Evolutionary conservation across 1,140 invertebrate species (phyloP).

Genomic region (Hydropsyche tenuis): DNA sequence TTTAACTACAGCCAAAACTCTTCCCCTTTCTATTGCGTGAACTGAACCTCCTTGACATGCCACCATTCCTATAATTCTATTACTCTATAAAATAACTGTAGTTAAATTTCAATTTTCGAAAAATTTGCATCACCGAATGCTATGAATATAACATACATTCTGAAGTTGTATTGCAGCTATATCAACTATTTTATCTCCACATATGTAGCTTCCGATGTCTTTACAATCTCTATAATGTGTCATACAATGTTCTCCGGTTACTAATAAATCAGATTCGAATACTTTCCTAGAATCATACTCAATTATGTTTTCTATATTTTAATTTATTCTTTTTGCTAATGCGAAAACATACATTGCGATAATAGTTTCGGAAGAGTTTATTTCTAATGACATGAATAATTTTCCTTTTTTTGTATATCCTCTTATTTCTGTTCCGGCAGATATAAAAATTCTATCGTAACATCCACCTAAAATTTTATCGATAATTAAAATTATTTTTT

Average conservation of each 20-base stretch:
- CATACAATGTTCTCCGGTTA: conserved; percentile 81
- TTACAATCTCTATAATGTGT: conserved; percentile 87
- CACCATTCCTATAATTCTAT: conserved; percentile 68
- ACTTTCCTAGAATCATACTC: conserved; percentile 68
- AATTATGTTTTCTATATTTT: neutral
- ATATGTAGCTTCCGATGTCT: conserved; percentile 79
- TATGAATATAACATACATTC: conserved; percentile 40
- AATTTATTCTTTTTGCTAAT: neutral
- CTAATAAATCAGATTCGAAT: conserved; percentile 78
- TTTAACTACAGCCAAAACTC: conserved; percentile 56
- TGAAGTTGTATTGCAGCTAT: conserved; percentile 64
- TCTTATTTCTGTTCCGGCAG: conserved; percentile 43
- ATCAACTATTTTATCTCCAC: conserved; percentile 81
- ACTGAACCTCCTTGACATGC: conserved; percentile 79
- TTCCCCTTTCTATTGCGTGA: conserved; percentile 69
- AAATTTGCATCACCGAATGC: neutral
- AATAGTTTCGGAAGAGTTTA: conserved; percentile 45
- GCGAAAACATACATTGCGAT: conserved; percentile 41
- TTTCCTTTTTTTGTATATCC: conserved; percentile 50
- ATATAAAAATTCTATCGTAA: conserved; percentile 47
- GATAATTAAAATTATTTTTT: neutral
- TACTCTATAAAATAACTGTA: conserved; percentile 56
- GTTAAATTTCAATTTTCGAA: neutral
- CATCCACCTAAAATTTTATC: conserved; percentile 37
- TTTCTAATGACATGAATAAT: conserved; percentile 47